phyloP scores from a whole-genome alignment of 2,888 invertebrate species.

The Andrena trimmerana region DNA sequence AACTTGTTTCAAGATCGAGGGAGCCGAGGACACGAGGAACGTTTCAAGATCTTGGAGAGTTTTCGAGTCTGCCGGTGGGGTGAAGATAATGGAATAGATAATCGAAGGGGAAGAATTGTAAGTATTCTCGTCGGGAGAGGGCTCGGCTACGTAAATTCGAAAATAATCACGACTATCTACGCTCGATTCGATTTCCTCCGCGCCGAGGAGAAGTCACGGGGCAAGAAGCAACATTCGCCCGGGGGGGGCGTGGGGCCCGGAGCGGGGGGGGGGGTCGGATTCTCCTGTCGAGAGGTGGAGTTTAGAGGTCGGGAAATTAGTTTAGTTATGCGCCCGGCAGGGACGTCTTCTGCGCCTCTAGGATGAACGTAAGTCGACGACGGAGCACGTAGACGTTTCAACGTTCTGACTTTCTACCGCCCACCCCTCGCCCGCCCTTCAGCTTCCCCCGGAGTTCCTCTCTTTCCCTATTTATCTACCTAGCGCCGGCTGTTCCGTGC shows the following conservation, averaged over 20 bases:
- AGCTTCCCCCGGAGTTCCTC: conserved; percentile 41
- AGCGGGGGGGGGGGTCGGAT: conserved; percentile 54
- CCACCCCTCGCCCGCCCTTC: neutral
- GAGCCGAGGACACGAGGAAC: too few species aligned
- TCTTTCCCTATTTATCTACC: conserved; percentile 52
- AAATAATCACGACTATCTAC: conserved; percentile 42
- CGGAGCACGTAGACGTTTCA: conserved; percentile 75
- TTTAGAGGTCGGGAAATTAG: conserved; percentile 82
- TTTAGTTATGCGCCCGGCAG: conserved; percentile 83
- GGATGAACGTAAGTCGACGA: conserved; percentile 73
- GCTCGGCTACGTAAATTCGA: conserved; percentile 19
- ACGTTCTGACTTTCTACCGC: conserved; percentile 42
- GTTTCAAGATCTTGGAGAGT: too few species aligned
- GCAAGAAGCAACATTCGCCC: conserved; percentile 77
- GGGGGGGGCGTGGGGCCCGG: conserved; percentile 37
- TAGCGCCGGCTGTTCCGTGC: conserved; percentile 11
- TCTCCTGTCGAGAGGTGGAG: conserved; percentile 70
- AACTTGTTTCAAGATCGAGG: too few species aligned
- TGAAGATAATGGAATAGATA: neutral
- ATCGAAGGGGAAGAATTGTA: neutral
- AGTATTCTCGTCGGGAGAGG: neutral
- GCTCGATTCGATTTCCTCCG: conserved; percentile 28
- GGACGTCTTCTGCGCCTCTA: conserved; percentile 75
- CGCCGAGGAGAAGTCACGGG: conserved; percentile 59
- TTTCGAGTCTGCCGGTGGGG: neutral